Base-by-base conservation (phyloP, 2,888 invertebrate species). In the Macrosoma leucophasiata region DNA sequence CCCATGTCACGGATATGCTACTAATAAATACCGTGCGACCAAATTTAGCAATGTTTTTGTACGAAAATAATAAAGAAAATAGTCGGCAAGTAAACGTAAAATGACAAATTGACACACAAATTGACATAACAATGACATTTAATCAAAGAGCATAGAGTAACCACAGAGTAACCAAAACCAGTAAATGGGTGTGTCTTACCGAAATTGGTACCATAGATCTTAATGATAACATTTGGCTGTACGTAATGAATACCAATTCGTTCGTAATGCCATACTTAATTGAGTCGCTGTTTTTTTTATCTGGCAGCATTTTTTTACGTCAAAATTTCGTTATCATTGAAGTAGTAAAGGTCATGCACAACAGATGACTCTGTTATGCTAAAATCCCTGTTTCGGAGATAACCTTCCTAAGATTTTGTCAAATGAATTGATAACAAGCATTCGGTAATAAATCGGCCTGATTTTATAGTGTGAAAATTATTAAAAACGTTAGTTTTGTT, bases 391-490 rank as follows among this genome's bases (percentile, higher is more conserved):
- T 77, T 78, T 76, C 69, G 56, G 58, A 63, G 78, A 75, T 84
- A 84, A 84, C 82, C 82, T 84, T 82, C 81, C 78, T 78, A 68
- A 77, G 76, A 72, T 79, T 79, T 78, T 78, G 76, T 77, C 68
- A 75, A 69, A 58, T 65, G 61, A 55, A 63, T 62, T 81, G 81
- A 77, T 81, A 82, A 78, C 74, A 72, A 71, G 55, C 60, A 56
- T 54, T 43, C 45, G 34, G 30, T 25, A 15, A 27, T 34, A 41
- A 39, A 44, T 39, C 42, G 50, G 54, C 41, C 33, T 38, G 45
- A n/a, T 17, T 18, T 24, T 18, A 22, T 27, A 27, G 20, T 31
- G 20, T 7, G 17, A 24, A 29, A 31, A 48, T 53, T 44, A 45
- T 41, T 38, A 37, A 31, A 34, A 52, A 38, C 41, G 29, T 34